phyloP scores from a whole-genome alignment of 2,888 invertebrate species.

The Synergus gifuensis region DNA sequence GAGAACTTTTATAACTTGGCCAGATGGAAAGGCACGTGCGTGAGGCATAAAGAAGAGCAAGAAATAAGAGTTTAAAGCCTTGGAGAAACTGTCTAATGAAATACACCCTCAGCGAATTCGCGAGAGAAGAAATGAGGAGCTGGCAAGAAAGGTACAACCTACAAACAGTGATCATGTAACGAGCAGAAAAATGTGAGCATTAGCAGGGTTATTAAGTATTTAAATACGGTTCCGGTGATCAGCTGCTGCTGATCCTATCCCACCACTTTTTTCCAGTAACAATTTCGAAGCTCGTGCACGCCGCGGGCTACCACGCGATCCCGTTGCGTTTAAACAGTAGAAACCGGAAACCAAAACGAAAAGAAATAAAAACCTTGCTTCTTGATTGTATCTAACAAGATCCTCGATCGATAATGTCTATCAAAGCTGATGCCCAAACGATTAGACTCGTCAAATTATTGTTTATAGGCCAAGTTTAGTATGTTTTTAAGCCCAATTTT shows the following conservation, averaged over 20 bases:
- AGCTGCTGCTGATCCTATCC: slow-evolving; percentile 64
- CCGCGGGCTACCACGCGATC: slow-evolving; percentile 64
- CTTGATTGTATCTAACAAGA: slow-evolving; percentile 12
- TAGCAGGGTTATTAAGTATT: slow-evolving; percentile 68
- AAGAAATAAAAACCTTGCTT: slow-evolving; percentile 34
- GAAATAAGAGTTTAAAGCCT: slow-evolving; percentile 17
- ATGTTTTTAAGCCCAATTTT: background rate
- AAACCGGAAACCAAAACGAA: slow-evolving; percentile 53
- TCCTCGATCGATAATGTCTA: slow-evolving; percentile 33
- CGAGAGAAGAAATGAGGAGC: background rate
- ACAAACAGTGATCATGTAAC: slow-evolving; percentile 44
- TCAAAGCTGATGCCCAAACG: background rate
- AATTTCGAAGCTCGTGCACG: slow-evolving; percentile 54
- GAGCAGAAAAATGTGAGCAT: slow-evolving; percentile 66
- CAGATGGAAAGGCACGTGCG: slow-evolving; percentile 1
- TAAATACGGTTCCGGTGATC: slow-evolving; percentile 73
- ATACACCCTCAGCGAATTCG: slow-evolving; percentile 19
- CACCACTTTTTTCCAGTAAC: slow-evolving; percentile 51
- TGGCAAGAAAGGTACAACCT: background rate
- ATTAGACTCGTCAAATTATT: background rate
- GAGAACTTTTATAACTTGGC: background rate
- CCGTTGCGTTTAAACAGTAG: slow-evolving; percentile 48
- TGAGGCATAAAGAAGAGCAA: slow-evolving; percentile 10
- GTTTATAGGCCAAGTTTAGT: background rate
- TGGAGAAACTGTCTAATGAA: background rate